phyloP scores from a whole-genome alignment of 2,797 vertebrate genomes.

The Poeciliopsis presidionis region DNA sequence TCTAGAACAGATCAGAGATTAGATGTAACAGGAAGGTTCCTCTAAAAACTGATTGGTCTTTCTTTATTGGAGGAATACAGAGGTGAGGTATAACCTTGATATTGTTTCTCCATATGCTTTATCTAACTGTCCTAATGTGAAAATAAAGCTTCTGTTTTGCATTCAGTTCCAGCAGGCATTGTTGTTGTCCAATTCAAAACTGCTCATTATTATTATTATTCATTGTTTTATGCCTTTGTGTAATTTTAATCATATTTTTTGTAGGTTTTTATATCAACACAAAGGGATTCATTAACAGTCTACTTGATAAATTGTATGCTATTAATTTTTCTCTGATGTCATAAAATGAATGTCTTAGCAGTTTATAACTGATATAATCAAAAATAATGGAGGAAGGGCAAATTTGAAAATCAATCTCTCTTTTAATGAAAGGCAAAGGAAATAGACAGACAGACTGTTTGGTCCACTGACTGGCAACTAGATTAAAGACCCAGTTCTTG shows the following conservation, averaged over 20 bases:
- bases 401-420: constrained; percentile 11
- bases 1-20: background rate
- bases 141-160: background rate
- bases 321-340: background rate
- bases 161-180: background rate
- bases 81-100: background rate
- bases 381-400: background rate
- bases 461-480: constrained; percentile 49
- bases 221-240: background rate
- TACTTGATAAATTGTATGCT: background rate
- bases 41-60: background rate
- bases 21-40: background rate
- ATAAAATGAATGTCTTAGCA: background rate
- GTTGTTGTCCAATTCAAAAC: background rate
- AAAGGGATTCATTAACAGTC: background rate
- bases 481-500: constrained; percentile 71
- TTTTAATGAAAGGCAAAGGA: constrained; percentile 47
- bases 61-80: background rate
- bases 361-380: background rate
- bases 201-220: background rate
- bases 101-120: background rate
- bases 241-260: background rate
- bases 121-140: background rate
- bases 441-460: constrained; percentile 36
- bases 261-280: background rate